Base-by-base conservation (phyloP, 2,113 vertebrate genomes). In the Oncorhynchus keta region DNA sequence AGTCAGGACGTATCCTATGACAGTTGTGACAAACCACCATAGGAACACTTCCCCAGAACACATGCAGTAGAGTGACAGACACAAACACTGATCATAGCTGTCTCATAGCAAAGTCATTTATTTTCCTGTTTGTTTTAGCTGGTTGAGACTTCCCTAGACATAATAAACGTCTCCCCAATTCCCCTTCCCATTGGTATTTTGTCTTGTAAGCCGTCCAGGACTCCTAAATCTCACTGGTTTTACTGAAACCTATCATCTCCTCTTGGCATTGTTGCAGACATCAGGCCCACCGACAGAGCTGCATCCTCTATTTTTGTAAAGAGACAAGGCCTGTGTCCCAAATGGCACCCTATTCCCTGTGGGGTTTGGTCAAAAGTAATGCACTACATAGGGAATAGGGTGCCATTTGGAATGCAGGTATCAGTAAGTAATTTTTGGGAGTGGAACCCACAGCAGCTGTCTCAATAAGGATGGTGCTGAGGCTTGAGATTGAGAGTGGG, bases 141-240 rank as follows among this genome's bases (percentile, higher is more conserved):
- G 86, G 86, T 84, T 82, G n/a, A 3, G 64, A 85, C 78, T 89
- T 76, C 68, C 76, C 20, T 78, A 84, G 83, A 88, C 83, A 78
- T 89, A 83, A 81, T 89, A 83, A 81, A 89, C 88, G 86, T 88
- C 68, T 51, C 73, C 67, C 77, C 28, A 4, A 32, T 85, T 85
- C 88, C 87, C 81, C 83, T 88, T 88, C 75, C 78, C 79, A 73
- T 77, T n/a, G n/a, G 83, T 81, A 78, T 89, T 88, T 88, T 75
- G 77, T 89, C 87, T 88, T 76, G 77, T 77, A 68, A 83, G 72
- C 82, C 77, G 68, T 89, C 77, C 81, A 72, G 75, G 76, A 61
- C 82, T 89, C 77, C 82, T 82, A 90, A 92, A 92, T 86, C 71
- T 64, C 79, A 77, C 78, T 90, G 90, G 88, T 92, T 92, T 92